phyloP scores from a whole-genome alignment of 1,140 invertebrate genomes.

The Drosophila rufa region DNA sequence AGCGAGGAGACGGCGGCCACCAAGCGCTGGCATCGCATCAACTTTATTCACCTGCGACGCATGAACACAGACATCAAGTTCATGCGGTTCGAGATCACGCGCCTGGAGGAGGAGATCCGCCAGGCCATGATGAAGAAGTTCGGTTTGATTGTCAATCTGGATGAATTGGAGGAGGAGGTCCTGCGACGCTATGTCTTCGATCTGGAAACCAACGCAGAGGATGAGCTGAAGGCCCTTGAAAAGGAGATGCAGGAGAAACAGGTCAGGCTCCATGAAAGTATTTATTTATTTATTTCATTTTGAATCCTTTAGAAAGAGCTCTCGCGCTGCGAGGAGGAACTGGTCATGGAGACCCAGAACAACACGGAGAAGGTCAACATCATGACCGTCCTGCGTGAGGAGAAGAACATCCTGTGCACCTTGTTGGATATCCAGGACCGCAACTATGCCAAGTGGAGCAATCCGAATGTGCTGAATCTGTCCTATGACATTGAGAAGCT shows the following conservation, averaged over 20 bases:
- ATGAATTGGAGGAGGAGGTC: slow-evolving; percentile 87
- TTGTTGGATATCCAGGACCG: slow-evolving; percentile 84
- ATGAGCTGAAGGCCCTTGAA: slow-evolving; percentile 85
- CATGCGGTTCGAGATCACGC: slow-evolving; percentile 86
- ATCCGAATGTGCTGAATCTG: slow-evolving; percentile 66
- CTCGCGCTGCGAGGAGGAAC: slow-evolving; percentile 77
- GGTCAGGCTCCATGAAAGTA: slow-evolving; percentile 47
- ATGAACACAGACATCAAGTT: slow-evolving; percentile 87
- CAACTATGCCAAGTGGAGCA: slow-evolving; percentile 75
- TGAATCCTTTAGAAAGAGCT: slow-evolving; percentile 63
- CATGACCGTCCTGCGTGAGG: slow-evolving; percentile 86
- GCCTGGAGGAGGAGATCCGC: slow-evolving; percentile 86
- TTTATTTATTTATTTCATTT: background rate
- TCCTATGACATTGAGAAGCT: slow-evolving; percentile 84
- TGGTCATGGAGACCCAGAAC: slow-evolving; percentile 85
- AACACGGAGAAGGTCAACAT: slow-evolving; percentile 88
- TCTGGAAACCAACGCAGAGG: slow-evolving; percentile 85
- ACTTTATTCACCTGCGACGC: slow-evolving; percentile 86
- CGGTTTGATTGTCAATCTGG: slow-evolving; percentile 86
- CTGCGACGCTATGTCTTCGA: slow-evolving; percentile 86
- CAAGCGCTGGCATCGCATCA: slow-evolving; percentile 87
- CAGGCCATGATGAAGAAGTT: slow-evolving; percentile 87
- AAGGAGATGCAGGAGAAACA: slow-evolving; percentile 66
- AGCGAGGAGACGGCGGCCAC: slow-evolving; percentile 88
- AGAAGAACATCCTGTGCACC: slow-evolving; percentile 86